These are phyloP conservation scores for Phocides pigmalion DNA, from an alignment of 1,140 invertebrate species.

Conservation along the genomic window DNA sequence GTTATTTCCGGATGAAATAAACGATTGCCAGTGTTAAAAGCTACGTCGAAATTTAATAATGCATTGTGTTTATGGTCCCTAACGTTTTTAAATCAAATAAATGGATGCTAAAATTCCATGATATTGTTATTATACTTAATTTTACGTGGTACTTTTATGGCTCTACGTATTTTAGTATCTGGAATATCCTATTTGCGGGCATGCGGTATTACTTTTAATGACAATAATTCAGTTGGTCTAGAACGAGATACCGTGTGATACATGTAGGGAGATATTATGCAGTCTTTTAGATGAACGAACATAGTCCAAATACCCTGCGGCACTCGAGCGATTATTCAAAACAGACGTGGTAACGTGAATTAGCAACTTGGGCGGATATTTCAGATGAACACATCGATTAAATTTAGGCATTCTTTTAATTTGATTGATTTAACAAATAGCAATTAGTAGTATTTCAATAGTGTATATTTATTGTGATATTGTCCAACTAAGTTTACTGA, in stretches of 20 bases:
- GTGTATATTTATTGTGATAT: too few species aligned
- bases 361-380: slow-evolving; percentile 28
- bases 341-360: slow-evolving; percentile 51
- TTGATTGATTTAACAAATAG: neutral
- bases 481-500: too few species aligned
- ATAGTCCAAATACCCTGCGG: slow-evolving; percentile 61
- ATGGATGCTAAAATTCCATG: slow-evolving; percentile 26
- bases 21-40: slow-evolving; percentile 20
- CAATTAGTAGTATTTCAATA: too few species aligned
- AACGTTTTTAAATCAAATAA: slow-evolving; percentile 16
- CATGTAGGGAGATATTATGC: slow-evolving; percentile 46
- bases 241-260: slow-evolving; percentile 11
- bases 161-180: slow-evolving; percentile 10
- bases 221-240: neutral
- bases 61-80: slow-evolving; percentile 13
- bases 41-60: slow-evolving; percentile 22
- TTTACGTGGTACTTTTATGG: slow-evolving; percentile 18
- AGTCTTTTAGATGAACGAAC: slow-evolving; percentile 59
- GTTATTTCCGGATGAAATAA: slow-evolving; percentile 18
- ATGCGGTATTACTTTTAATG: slow-evolving; percentile 12
- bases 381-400: neutral
- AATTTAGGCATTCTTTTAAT: neutral
- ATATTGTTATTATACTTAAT: slow-evolving; percentile 23
- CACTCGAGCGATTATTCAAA: slow-evolving; percentile 61
- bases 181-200: slow-evolving; percentile 1